A percentile compares a stretch with the other conserved stretches of the same genome.
These are phyloP conservation scores for Agonum fuliginosum DNA, from an alignment of 2,888 invertebrate genomes.

Conservation along the genomic window DNA sequence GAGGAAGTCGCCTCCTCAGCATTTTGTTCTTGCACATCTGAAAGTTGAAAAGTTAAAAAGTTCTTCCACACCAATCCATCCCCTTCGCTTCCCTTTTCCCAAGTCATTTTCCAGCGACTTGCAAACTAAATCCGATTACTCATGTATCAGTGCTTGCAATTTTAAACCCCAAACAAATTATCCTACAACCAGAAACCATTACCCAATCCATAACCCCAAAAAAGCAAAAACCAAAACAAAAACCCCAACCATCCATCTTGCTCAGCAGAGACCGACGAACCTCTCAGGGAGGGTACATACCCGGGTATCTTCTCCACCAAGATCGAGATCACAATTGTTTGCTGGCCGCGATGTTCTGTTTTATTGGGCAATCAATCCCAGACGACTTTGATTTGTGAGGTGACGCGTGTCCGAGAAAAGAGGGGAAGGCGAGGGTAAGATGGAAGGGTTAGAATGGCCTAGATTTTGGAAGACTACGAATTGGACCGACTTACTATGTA, in stretches of 20 bases:
- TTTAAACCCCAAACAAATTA: conserved; percentile 43
- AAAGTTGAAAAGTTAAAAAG: conserved; percentile 5
- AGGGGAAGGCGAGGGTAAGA: too few species aligned
- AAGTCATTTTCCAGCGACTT: conserved; percentile 20
- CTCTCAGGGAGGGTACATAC: not conserved
- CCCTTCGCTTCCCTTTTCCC: not conserved
- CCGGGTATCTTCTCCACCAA: not conserved
- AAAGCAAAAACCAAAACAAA: conserved; percentile 27
- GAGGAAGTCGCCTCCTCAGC: too few species aligned
- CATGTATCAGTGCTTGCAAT: conserved; percentile 35
- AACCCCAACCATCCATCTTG: conserved; percentile 9
- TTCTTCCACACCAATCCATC: too few species aligned
- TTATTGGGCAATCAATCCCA: conserved; percentile 55
- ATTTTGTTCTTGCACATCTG: not conserved
- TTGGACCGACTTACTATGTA: too few species aligned
- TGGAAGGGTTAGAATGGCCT: too few species aligned
- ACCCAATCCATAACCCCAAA: conserved; percentile 23
- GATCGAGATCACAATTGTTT: conserved; percentile 50
- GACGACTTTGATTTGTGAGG: conserved; percentile 52
- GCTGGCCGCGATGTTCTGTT: conserved; percentile 41
- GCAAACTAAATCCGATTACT: conserved; percentile 34
- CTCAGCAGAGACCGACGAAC: not conserved
- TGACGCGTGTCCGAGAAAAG: conserved; percentile 13
- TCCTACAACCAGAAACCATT: conserved; percentile 37
- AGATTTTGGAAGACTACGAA: too few species aligned